Conservation (phyloP, 2,888 invertebrate genomes). For the Pheosia tremula region DNA sequence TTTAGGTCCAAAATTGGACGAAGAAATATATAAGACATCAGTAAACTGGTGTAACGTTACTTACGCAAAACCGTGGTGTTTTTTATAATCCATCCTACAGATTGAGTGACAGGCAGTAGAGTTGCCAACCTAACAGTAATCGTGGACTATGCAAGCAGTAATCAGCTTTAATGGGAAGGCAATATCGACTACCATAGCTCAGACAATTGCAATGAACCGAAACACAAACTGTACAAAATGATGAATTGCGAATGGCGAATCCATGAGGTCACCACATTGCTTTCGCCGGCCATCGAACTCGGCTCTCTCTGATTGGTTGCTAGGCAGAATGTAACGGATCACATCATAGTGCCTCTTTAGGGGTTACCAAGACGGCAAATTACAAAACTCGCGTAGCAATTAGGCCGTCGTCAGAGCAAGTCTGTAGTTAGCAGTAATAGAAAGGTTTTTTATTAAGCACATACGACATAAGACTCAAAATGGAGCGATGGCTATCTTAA, state of each 20-base stretch:
- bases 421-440: slow-evolving; percentile 32
- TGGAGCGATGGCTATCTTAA: slow-evolving; percentile 17
- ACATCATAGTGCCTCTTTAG: slow-evolving; percentile 57
- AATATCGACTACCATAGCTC: slow-evolving; percentile 37
- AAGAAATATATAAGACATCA: slow-evolving; percentile 1
- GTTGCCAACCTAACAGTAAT: slow-evolving; percentile 10
- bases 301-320: slow-evolving; percentile 59
- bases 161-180: slow-evolving; percentile 33
- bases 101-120: background rate
- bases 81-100: background rate
- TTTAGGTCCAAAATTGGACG: background rate
- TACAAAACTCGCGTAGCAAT: slow-evolving; percentile 51
- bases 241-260: slow-evolving; percentile 77
- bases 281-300: slow-evolving; percentile 79
- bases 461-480: slow-evolving; percentile 32
- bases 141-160: slow-evolving; percentile 22
- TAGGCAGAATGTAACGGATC: slow-evolving; percentile 73
- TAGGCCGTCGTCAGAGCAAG: slow-evolving; percentile 39
- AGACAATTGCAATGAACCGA: slow-evolving; percentile 46
- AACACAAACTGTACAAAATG: slow-evolving; percentile 67
- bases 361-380: slow-evolving; percentile 47
- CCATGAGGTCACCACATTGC: slow-evolving; percentile 72
- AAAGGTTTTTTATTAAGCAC: slow-evolving; percentile 25
- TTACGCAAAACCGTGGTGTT: background rate
- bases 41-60: background rate